Conservation (phyloP, 2,797 vertebrate species). For the Coreius guichenoti region DNA sequence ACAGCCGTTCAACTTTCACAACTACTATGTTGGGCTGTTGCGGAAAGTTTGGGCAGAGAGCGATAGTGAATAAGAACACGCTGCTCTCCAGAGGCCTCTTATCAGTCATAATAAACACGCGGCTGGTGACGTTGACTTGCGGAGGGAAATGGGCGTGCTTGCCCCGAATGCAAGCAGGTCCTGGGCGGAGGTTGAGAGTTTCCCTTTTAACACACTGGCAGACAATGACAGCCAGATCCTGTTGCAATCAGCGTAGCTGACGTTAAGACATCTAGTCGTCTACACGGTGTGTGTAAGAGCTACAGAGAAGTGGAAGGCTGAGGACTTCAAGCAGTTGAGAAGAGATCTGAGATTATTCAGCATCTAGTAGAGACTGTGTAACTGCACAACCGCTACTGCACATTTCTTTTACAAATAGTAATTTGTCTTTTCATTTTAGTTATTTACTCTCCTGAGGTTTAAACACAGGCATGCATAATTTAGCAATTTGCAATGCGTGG, state of each 20-base stretch:
- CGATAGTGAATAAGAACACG: constrained; percentile 16
- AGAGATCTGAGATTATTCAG: background rate
- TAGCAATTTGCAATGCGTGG: background rate
- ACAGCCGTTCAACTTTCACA: background rate
- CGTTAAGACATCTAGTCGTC: background rate
- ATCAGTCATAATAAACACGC: constrained; percentile 52
- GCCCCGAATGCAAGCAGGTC: background rate
- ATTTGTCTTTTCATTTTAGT: background rate
- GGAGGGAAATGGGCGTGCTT: constrained; percentile 24
- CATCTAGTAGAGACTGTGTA: background rate
- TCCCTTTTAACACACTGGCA: constrained; percentile 22
- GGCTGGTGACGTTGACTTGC: background rate
- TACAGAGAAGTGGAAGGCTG: background rate
- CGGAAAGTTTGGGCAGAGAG: constrained; percentile 14
- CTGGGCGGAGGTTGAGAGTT: constrained; percentile 15
- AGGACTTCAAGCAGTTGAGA: background rate
- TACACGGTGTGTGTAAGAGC: background rate
- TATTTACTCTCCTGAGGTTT: background rate
- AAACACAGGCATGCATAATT: constrained; percentile 2
- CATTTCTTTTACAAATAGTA: background rate
- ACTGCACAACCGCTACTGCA: background rate
- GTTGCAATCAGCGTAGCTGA: constrained; percentile 8
- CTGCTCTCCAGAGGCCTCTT: constrained; percentile 26
- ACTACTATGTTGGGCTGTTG: background rate
- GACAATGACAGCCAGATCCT: constrained; percentile 38